Conservation (phyloP, 1,140 invertebrate genomes). For the Papilio glaucus region DNA sequence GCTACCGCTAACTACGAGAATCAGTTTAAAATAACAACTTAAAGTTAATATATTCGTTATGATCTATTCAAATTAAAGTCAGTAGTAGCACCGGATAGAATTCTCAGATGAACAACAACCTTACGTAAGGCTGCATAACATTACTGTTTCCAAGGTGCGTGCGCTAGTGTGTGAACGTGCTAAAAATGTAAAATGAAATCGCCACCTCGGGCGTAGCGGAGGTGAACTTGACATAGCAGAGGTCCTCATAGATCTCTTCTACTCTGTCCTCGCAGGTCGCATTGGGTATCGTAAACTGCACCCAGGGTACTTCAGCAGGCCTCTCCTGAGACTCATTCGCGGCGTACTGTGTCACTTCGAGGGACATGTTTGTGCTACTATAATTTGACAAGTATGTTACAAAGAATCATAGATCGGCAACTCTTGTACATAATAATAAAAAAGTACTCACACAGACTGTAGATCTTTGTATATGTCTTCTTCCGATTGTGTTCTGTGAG, state of each 20-base stretch:
- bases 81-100: slow-evolving; percentile 26
- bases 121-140: slow-evolving; percentile 30
- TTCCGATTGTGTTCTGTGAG: slow-evolving; percentile 89
- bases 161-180: slow-evolving; percentile 28
- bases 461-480: slow-evolving; percentile 94
- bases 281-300: slow-evolving; percentile 86
- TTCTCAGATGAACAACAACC: slow-evolving; percentile 26
- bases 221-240: slow-evolving; percentile 93
- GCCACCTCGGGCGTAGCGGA: slow-evolving; percentile 86
- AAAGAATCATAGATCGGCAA: neutral
- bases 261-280: slow-evolving; percentile 86
- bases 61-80: neutral
- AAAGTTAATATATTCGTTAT: slow-evolving; percentile 29
- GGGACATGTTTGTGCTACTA: slow-evolving; percentile 61
- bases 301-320: slow-evolving; percentile 82
- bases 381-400: slow-evolving; percentile 46
- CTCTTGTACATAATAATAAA: slow-evolving; percentile 30
- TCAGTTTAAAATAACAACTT: too few species aligned
- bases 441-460: slow-evolving; percentile 86
- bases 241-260: slow-evolving; percentile 93
- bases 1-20: too few species aligned
- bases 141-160: slow-evolving; percentile 33
- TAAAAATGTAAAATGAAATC: slow-evolving; percentile 28
- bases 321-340: slow-evolving; percentile 49
- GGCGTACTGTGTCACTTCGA: slow-evolving; percentile 60